Conservation (phyloP, 1,140 invertebrate genomes). For the Drosophila bocqueti region DNA sequence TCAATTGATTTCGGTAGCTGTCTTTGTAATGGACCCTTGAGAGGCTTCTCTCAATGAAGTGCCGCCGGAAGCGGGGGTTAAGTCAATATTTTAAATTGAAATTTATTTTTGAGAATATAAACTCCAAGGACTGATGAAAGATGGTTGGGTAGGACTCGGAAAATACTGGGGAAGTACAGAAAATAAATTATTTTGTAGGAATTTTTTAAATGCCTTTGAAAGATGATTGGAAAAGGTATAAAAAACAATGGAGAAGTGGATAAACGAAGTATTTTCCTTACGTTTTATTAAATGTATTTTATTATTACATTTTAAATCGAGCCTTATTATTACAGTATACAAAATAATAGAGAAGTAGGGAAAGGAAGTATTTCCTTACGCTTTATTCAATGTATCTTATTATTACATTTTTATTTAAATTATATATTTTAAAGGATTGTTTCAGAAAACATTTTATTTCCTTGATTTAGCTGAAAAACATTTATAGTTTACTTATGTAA, state of each 20-base stretch:
- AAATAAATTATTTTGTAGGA: background rate
- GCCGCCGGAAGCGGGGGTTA: conserved; percentile 22
- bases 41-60: conserved; percentile 5
- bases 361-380: too few species aligned
- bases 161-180: background rate
- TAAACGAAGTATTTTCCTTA: background rate
- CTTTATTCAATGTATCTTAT: too few species aligned
- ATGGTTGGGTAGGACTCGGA: background rate
- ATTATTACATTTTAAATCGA: too few species aligned
- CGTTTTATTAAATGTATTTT: background rate
- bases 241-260: background rate
- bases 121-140: background rate
- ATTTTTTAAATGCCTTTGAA: background rate
- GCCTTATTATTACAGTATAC: background rate
- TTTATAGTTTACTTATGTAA: background rate
- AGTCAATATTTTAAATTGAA: conserved; percentile 16
- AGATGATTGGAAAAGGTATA: background rate
- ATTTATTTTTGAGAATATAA: conserved; percentile 2
- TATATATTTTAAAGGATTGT: background rate
- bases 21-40: background rate
- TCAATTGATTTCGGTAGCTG: conserved; percentile 35
- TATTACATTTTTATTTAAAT: background rate
- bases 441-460: background rate
- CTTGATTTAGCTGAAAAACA: background rate
- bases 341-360: too few species aligned